phyloP scores from a whole-genome alignment of 2,888 invertebrate genomes.

The Meteorus cinctellus region DNA sequence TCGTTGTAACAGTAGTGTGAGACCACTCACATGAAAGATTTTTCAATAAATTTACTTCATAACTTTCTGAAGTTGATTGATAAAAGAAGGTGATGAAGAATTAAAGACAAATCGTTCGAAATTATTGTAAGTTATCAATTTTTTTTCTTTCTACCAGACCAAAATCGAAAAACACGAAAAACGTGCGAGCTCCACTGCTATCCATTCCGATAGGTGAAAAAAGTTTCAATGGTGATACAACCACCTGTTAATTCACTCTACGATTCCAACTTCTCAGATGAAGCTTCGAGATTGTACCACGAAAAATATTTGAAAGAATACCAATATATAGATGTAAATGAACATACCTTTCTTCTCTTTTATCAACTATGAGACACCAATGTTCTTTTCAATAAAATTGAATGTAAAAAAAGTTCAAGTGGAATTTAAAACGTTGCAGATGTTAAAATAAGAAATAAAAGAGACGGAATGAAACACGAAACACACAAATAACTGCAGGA shows the following conservation, averaged over 20 bases:
- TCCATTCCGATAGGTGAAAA: too few species aligned
- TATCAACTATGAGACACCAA: neutral
- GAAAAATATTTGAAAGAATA: neutral
- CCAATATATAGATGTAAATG: neutral
- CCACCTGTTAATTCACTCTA: neutral
- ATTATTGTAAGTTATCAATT: too few species aligned
- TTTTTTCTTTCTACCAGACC: too few species aligned
- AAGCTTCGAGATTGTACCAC: neutral
- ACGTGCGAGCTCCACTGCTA: too few species aligned
- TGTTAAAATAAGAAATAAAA: neutral
- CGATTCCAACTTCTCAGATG: neutral
- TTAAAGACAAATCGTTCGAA: too few species aligned
- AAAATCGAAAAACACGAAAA: too few species aligned
- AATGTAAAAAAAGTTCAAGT: neutral
- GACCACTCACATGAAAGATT: neutral
- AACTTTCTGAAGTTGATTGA: neutral
- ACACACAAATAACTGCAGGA: neutral
- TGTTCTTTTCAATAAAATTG: neutral
- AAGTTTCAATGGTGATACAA: neutral
- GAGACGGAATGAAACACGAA: neutral
- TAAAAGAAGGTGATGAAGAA: too few species aligned
- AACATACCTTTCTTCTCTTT: neutral
- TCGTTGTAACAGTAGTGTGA: neutral
- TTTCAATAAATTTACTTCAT: neutral
- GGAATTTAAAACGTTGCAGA: constrained; percentile 7